Base-by-base conservation (phyloP, 2,888 invertebrate species). In the Plebejus argus region DNA sequence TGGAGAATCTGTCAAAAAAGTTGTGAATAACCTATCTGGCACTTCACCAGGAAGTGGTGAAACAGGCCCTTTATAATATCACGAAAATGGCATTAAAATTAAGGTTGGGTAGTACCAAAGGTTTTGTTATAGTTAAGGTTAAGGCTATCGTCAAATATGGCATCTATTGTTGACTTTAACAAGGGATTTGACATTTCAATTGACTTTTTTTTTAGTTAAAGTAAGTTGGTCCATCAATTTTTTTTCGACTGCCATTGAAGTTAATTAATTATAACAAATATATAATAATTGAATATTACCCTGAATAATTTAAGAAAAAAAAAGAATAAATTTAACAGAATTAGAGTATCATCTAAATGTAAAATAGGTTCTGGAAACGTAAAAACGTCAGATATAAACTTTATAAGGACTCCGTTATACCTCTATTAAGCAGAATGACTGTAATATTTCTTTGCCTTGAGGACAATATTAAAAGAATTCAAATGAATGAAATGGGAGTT, bases 401-500 rank as follows among this genome's bases (percentile, higher is more conserved):
- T 74, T 74, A 28, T 28, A 74, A 53, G 74, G 23, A 18, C 39
- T 39, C 23, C 74, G 74, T 71, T 23, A n/a, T 39, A 45, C 74
- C 74, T 74, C 53, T 74, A 74, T 74, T 74, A 74, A 23, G 49
- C 49, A 23, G 15, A 74, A 74, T 53, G 45, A 74, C 74, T 49
- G 53, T 74, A 49, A 74, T 74, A 74, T 49, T 74, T 74, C 74
- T 49, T 53, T 74, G 74, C 28, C 74, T 23, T 28, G 53, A 49
- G 74, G 53, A 53, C 74, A 28, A 53, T 49, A 49, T 49, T 45
- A 39, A 6, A 53, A 53, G 45, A 74, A 49, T 49, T 74, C 28
- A 53, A 28, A 53, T 49, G 28, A 49, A 49, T 66, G 23, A 53
- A 74, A 74, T 71, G 39, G 66, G 28, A 66, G 4, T 18, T 66